phyloP scores from a whole-genome alignment of 2,113 vertebrate species.

The Protobothrops mucrosquamatus region DNA sequence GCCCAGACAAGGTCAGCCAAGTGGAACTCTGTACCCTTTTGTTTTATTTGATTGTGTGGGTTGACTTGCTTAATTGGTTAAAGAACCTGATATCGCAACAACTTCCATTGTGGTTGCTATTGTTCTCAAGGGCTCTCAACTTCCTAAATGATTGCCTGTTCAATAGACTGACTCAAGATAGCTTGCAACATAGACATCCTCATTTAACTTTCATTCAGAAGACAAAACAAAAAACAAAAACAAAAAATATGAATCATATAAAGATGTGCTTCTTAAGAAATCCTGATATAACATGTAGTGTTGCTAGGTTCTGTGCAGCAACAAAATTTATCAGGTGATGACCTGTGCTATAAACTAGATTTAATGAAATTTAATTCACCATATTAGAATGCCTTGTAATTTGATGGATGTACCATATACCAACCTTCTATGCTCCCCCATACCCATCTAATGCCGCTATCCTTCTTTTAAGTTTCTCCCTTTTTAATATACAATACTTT shows the following conservation, averaged over 20 bases:
- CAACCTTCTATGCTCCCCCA: background rate
- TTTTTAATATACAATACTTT: background rate
- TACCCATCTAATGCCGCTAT: background rate
- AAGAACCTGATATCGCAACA: background rate
- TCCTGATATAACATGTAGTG: background rate
- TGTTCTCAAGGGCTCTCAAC: background rate
- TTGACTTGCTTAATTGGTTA: background rate
- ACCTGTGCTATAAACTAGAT: background rate
- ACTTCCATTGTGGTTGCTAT: background rate
- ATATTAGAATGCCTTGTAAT: background rate
- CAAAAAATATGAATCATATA: background rate
- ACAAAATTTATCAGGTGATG: background rate
- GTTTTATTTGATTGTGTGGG: background rate
- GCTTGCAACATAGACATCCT: background rate
- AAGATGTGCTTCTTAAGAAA: background rate
- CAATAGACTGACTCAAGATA: background rate
- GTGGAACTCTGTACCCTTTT: background rate
- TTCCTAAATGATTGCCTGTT: background rate
- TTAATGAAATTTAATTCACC: background rate
- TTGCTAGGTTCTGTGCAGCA: background rate
- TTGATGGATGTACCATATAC: background rate
- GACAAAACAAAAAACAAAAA: background rate
- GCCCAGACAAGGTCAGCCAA: background rate
- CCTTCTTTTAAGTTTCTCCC: background rate
- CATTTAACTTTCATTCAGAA: background rate